Conservation (phyloP, 1,140 invertebrate species). For the Hyphantria cunea region DNA sequence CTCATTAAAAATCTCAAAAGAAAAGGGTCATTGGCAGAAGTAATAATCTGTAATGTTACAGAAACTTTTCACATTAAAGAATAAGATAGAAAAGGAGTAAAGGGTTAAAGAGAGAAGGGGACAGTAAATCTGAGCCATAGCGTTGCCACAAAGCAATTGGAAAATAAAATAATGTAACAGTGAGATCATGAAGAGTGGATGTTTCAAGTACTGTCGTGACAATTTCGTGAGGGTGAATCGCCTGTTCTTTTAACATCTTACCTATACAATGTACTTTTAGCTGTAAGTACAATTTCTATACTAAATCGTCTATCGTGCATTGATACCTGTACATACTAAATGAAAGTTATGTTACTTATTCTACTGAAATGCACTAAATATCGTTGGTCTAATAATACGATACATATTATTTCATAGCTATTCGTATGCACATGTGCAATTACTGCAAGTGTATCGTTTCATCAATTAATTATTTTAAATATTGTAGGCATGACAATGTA, state of each 20-base stretch:
- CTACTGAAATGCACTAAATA: constrained; percentile 48
- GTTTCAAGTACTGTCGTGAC: constrained; percentile 41
- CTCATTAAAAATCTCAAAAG: constrained; percentile 26
- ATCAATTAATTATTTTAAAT: constrained; percentile 19
- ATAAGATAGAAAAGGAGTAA: constrained; percentile 36
- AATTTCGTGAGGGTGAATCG: constrained; percentile 39
- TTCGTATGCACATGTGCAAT: constrained; percentile 36
- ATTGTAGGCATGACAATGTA: constrained; percentile 42
- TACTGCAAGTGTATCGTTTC: constrained; percentile 25
- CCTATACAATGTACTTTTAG: constrained; percentile 15
- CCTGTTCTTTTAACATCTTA: constrained; percentile 5
- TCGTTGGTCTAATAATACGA: constrained; percentile 24
- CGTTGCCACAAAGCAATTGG: constrained; percentile 76
- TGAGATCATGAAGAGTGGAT: constrained; percentile 53
- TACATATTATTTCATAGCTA: constrained; percentile 26
- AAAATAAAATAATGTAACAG: constrained; percentile 56
- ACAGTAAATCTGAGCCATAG: constrained; percentile 60
- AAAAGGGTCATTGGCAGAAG: constrained; percentile 25
- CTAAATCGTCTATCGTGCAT: constrained; percentile 38
- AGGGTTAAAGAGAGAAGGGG: constrained; percentile 46
- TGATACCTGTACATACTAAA: constrained; percentile 29
- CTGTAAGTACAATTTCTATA: constrained; percentile 31
- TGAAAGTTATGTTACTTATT: constrained; percentile 32
- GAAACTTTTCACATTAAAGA: constrained; percentile 17
- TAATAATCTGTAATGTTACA: constrained; percentile 16